phyloP scores from a whole-genome alignment of 2,113 vertebrate species.

The Mobula hypostoma region DNA sequence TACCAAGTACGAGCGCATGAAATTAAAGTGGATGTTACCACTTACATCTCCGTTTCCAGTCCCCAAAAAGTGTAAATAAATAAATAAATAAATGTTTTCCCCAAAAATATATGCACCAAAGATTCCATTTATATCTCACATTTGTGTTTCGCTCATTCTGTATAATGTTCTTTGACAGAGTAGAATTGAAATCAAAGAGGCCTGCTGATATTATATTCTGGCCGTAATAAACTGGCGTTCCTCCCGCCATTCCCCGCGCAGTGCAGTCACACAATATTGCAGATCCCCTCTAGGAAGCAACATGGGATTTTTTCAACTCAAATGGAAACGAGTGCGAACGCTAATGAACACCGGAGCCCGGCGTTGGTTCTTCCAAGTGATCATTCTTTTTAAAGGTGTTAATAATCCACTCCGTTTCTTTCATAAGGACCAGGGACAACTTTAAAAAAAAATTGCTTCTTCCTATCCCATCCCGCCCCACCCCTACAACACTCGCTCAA shows the following conservation, averaged over 20 bases:
- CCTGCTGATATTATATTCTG: conserved; percentile 19
- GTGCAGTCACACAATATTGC: conserved; percentile 35
- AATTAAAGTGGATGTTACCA: conserved; percentile 30
- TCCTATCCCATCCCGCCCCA: not conserved
- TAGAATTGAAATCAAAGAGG: conserved; percentile 16
- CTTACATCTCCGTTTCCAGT: not conserved
- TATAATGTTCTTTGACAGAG: not conserved
- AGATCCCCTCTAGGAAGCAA: conserved; percentile 23
- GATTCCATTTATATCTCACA: not conserved
- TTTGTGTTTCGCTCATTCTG: not conserved
- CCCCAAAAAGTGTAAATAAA: not conserved
- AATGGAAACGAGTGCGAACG: not conserved
- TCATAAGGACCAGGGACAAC: not conserved
- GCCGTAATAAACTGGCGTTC: conserved; percentile 3
- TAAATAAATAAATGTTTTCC: not conserved
- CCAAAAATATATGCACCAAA: not conserved
- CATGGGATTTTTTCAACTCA: conserved; percentile 33
- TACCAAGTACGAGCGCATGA: conserved; percentile 22
- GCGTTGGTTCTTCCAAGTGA: conserved; percentile 16
- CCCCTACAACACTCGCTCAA: not conserved
- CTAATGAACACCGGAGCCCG: conserved; percentile 26
- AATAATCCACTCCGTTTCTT: not conserved
- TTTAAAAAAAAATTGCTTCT: not conserved
- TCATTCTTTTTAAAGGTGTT: not conserved
- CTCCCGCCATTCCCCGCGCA: conserved; percentile 26